phyloP scores from a whole-genome alignment of 2,888 invertebrate genomes.

The Melinopterus prodromus region DNA sequence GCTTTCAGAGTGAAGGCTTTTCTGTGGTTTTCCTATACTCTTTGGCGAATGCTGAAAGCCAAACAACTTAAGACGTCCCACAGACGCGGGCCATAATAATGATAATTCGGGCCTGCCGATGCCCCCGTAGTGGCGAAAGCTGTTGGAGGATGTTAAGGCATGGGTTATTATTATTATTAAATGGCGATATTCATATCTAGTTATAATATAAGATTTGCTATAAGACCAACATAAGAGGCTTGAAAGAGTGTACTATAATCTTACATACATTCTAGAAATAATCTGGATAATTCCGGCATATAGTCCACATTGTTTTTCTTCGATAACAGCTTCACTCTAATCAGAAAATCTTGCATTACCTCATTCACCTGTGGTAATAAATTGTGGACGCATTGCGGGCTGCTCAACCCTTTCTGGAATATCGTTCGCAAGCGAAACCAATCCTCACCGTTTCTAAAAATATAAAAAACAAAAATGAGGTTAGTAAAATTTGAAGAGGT shows the following conservation, averaged over 20 bases:
- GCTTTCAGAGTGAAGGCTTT: too few species aligned
- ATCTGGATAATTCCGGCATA: slow-evolving; percentile 72
- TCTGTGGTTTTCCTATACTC: too few species aligned
- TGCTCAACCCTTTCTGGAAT: slow-evolving; percentile 82
- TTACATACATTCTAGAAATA: slow-evolving; percentile 80
- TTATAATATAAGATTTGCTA: too few species aligned
- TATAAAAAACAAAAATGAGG: not conserved
- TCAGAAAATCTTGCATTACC: slow-evolving; percentile 72
- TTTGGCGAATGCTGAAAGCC: too few species aligned
- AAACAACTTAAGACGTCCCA: too few species aligned
- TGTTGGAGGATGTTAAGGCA: too few species aligned
- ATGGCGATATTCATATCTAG: too few species aligned
- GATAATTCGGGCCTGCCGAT: too few species aligned
- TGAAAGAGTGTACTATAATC: not conserved
- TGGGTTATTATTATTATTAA: too few species aligned
- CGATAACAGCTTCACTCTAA: slow-evolving; percentile 58
- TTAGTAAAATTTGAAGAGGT: not conserved
- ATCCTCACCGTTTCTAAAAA: slow-evolving; percentile 77
- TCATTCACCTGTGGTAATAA: slow-evolving; percentile 72
- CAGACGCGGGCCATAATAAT: too few species aligned
- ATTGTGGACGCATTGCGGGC: slow-evolving; percentile 72
- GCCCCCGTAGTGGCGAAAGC: too few species aligned
- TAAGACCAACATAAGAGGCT: too few species aligned
- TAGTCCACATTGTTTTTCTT: slow-evolving; percentile 66
- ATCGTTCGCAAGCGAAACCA: slow-evolving; percentile 83